Percentiles rank a stretch among this genome's conserved stretches.
phyloP scores from a whole-genome alignment of 2,888 invertebrate species.

The Harpagoxenus sublaevis region DNA sequence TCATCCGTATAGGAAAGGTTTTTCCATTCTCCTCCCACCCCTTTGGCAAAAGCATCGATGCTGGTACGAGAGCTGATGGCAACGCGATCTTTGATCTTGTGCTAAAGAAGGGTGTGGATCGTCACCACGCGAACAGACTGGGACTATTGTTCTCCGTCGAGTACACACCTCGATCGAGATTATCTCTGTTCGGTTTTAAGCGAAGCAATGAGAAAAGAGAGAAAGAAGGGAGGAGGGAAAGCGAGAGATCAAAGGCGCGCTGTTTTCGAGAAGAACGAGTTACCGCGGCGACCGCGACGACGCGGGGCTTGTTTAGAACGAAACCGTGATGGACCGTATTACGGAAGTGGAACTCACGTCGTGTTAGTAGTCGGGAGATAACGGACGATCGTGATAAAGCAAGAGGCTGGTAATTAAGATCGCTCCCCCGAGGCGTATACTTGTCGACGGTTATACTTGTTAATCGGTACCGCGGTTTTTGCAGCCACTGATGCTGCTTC shows the following conservation, averaged over 20 bases:
- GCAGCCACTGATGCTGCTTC: neutral
- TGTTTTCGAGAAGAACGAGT: slow-evolving; percentile 63
- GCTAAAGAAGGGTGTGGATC: slow-evolving; percentile 49
- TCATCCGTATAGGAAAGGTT: slow-evolving; percentile 60
- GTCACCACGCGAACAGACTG: slow-evolving; percentile 62
- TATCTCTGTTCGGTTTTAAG: slow-evolving; percentile 64
- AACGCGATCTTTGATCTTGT: slow-evolving; percentile 72
- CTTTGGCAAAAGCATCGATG: slow-evolving; percentile 57
- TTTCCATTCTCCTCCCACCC: neutral
- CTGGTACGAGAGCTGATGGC: slow-evolving; percentile 56
- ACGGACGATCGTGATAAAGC: slow-evolving; percentile 49
- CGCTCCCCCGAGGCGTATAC: slow-evolving; percentile 46
- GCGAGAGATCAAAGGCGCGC: slow-evolving; percentile 65
- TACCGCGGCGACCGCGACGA: slow-evolving; percentile 36
- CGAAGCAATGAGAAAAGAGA: neutral
- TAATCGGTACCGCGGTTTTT: slow-evolving; percentile 39
- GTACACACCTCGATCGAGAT: slow-evolving; percentile 64
- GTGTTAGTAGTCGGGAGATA: slow-evolving; percentile 18
- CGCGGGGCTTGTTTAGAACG: slow-evolving; percentile 43
- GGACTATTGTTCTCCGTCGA: slow-evolving; percentile 63
- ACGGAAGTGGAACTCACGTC: neutral
- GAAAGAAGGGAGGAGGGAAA: neutral
- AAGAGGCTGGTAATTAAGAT: slow-evolving; percentile 49
- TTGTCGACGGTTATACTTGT: slow-evolving; percentile 42
- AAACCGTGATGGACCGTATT: slow-evolving; percentile 4